Base-by-base conservation (phyloP, 2,113 vertebrate species). In the Microcebus lehilahytsara region DNA sequence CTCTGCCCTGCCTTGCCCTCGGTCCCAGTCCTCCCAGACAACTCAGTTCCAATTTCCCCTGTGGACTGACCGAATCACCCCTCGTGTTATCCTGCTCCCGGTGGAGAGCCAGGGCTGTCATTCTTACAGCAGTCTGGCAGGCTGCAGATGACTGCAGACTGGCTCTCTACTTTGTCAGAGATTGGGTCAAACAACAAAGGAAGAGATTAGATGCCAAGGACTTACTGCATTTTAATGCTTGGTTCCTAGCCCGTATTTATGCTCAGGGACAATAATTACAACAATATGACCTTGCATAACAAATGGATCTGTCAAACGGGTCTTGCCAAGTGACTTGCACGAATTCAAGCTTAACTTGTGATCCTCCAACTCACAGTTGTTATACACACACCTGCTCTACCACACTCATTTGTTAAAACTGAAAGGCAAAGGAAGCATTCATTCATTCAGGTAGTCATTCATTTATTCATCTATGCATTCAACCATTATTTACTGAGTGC, bases 211-310 rank as follows among this genome's bases (percentile, higher is more conserved):
- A 81, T 93, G 84, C 93, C 93, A 95, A 97, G 94, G 69, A 95
- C 75, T 93, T 42, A 69, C 53, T 81, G 71, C 64, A 94, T 97
- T 97, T 95, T 96, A 96, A 96, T 81, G 66, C 27, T 90, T 93
- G 87, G 51, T 87, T 95, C 32, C 87, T 90, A 89, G 96, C 71
- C 87, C 71, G 67, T 90, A 85, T 92, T 93, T 88, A 95, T 74
- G 71, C 90, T 92, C 75, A 93, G 90, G 94, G 92, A 96, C 90
- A 97, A 95, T 81, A 92, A 97, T 97, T 96, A 93, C 80, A 91
- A 69, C 79, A 85, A 51, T 85, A 87, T 85, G 84, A 97, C 95
- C 92, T 97, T 96, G 95, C 90, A 97, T 96, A 96, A 97, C 80
- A 96, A 97, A 96, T 96, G 60, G 40, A 42, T 89, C 93, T 97